These are phyloP conservation scores for Drosophila pallidifrons DNA, from an alignment of 1,140 invertebrate genomes.

Conservation along the genomic window DNA sequence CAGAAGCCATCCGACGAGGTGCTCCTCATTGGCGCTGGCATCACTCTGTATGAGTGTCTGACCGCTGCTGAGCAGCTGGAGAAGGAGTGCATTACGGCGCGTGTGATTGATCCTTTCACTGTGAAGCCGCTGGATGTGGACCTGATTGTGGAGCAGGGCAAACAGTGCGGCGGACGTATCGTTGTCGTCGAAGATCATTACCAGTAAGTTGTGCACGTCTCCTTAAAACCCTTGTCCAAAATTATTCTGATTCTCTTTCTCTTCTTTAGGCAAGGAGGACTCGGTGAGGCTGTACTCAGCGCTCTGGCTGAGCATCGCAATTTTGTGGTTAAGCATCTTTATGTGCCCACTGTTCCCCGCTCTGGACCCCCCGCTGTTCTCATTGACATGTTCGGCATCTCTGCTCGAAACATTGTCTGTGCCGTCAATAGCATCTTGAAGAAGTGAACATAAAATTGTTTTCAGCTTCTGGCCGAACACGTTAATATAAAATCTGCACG, in stretches of 20 bases:
- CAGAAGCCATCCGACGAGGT: slow-evolving; percentile 91
- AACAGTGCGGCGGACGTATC: slow-evolving; percentile 92
- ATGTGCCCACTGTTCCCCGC: slow-evolving; percentile 94
- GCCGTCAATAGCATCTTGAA: slow-evolving; percentile 89
- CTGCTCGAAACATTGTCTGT: slow-evolving; percentile 91
- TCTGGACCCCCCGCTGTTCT: slow-evolving; percentile 95
- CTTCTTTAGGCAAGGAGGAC: slow-evolving; percentile 89
- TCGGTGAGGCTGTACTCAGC: slow-evolving; percentile 96
- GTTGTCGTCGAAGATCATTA: slow-evolving; percentile 99
- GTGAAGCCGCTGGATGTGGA: slow-evolving; percentile 97
- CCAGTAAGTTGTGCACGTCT: slow-evolving; percentile 86
- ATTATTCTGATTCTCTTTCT: not conserved
- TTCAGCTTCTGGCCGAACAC: not conserved
- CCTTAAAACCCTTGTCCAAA: no score
- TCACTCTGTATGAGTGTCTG: slow-evolving; percentile 96
- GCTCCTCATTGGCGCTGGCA: slow-evolving; percentile 95
- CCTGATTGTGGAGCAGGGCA: slow-evolving; percentile 92
- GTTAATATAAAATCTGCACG: not conserved
- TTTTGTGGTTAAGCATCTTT: slow-evolving; percentile 93
- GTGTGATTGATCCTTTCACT: slow-evolving; percentile 97
- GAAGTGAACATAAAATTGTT: slow-evolving; percentile 81
- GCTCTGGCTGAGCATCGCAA: slow-evolving; percentile 91
- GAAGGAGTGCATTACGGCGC: slow-evolving; percentile 89
- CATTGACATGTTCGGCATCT: slow-evolving; percentile 95
- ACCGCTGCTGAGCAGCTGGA: slow-evolving; percentile 93